These are phyloP conservation scores for Palaemon carinicauda DNA, from an alignment of 1,140 invertebrate genomes.

Conservation along the genomic window DNA sequence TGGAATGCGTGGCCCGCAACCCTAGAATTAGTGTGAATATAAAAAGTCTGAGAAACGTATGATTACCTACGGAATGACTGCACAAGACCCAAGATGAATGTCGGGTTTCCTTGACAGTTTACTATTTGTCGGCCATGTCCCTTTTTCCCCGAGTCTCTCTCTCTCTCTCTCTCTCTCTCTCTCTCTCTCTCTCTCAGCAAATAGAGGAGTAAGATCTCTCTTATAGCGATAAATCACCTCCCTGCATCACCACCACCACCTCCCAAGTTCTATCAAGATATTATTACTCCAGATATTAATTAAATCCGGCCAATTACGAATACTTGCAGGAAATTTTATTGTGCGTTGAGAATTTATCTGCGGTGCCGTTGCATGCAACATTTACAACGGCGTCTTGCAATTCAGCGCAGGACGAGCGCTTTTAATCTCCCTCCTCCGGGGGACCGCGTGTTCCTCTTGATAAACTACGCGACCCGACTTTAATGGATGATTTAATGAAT, in stretches of 20 bases:
- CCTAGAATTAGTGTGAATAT: slow-evolving; percentile 54
- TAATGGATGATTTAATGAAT: background rate
- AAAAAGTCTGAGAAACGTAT: slow-evolving; percentile 48
- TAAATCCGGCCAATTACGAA: background rate
- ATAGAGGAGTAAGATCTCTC: background rate
- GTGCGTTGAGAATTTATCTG: too few relatives aligned
- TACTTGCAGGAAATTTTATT: too few relatives aligned
- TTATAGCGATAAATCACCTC: background rate
- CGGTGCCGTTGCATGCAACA: too few relatives aligned
- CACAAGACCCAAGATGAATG: slow-evolving; percentile 49
- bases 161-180: slow-evolving; percentile 17
- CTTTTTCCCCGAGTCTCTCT: background rate
- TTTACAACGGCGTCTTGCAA: too few relatives aligned
- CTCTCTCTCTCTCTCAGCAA: background rate
- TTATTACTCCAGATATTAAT: background rate
- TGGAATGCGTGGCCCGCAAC: slow-evolving; percentile 40
- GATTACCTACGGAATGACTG: slow-evolving; percentile 47
- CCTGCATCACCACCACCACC: background rate
- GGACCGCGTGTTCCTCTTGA: background rate
- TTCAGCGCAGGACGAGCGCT: too few relatives aligned
- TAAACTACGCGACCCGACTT: background rate
- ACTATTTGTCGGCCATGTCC: slow-evolving; percentile 41
- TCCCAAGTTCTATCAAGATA: background rate
- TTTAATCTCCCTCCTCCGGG: background rate
- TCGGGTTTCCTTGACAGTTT: slow-evolving; percentile 43